These are phyloP conservation scores for Melanaphis sacchari DNA, from an alignment of 1,140 invertebrate genomes.

Conservation along the genomic window DNA sequence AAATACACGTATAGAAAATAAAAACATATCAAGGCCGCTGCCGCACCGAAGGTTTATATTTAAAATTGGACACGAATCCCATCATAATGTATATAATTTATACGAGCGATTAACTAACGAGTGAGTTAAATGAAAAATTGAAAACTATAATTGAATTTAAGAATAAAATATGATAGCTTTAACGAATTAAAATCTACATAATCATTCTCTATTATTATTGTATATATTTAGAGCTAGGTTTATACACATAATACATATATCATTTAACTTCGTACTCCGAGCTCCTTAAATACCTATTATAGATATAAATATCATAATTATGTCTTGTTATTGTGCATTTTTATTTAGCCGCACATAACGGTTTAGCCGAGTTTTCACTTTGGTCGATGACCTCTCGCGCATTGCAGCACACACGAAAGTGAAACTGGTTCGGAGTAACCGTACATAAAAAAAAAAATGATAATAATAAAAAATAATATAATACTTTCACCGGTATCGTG, in stretches of 20 bases:
- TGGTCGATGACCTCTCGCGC: slow-evolving; percentile 54
- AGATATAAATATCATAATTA: no score
- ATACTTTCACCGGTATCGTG: slow-evolving; percentile 46
- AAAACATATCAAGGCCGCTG: slow-evolving; percentile 23
- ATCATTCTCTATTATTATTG: neutral
- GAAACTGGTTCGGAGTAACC: slow-evolving; percentile 50
- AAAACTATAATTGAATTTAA: neutral
- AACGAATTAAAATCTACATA: neutral
- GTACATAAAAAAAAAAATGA: slow-evolving; percentile 25
- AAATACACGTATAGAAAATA: neutral
- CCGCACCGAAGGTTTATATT: slow-evolving; percentile 28
- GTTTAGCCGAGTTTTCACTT: slow-evolving; percentile 55
- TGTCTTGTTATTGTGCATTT: neutral
- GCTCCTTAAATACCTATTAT: neutral
- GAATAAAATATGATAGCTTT: neutral
- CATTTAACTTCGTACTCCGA: neutral
- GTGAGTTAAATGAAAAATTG: neutral
- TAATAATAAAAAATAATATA: slow-evolving; percentile 37
- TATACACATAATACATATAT: neutral
- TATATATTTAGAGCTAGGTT: neutral
- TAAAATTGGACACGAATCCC: slow-evolving; percentile 18
- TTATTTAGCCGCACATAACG: slow-evolving; percentile 26
- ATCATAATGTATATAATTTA: neutral
- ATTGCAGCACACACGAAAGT: slow-evolving; percentile 39
- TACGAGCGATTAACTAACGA: neutral